A percentile compares a stretch with the other conserved stretches of the same genome.
These are phyloP conservation scores for Branchellion lobata DNA, from an alignment of 2,888 invertebrate species.

Conservation along the genomic window DNA sequence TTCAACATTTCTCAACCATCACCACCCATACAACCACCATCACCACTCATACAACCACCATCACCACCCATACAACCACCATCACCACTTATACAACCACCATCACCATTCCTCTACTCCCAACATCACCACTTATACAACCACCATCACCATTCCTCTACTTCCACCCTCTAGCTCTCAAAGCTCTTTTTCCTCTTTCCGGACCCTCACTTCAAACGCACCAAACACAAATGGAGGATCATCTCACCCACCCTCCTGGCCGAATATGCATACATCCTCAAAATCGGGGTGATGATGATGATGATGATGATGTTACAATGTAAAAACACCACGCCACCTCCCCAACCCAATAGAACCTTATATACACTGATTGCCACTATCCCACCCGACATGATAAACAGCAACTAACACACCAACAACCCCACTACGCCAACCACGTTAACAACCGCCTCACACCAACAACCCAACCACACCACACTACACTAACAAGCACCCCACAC, in stretches of 20 bases:
- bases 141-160: not conserved
- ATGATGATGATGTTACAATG: not conserved
- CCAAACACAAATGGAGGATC: slow-evolving; percentile 98
- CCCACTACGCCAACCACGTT: no score
- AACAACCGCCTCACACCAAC: not conserved
- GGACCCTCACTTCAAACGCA: slow-evolving; percentile 97
- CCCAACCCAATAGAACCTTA: not conserved
- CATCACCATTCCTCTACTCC: not conserved
- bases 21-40: not conserved
- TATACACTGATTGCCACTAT: not conserved
- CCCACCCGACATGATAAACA: no score
- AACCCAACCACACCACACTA: no score
- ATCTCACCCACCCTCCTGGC: slow-evolving; percentile 87
- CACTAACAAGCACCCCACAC: no score
- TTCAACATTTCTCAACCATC: no score
- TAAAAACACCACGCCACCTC: not conserved
- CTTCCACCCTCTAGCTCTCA: slow-evolving; percentile 64
- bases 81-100: not conserved
- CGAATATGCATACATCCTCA: slow-evolving; percentile 92
- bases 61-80: not conserved
- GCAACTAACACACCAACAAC: no score
- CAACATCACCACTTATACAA: not conserved
- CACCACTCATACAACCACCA: not conserved
- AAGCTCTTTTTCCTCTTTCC: slow-evolving; percentile 99
- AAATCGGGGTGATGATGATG: slow-evolving; percentile 71